Evolutionary conservation across 2,797 vertebrate species (phyloP).

Genomic region (Enteromius paludinosus): DNA sequence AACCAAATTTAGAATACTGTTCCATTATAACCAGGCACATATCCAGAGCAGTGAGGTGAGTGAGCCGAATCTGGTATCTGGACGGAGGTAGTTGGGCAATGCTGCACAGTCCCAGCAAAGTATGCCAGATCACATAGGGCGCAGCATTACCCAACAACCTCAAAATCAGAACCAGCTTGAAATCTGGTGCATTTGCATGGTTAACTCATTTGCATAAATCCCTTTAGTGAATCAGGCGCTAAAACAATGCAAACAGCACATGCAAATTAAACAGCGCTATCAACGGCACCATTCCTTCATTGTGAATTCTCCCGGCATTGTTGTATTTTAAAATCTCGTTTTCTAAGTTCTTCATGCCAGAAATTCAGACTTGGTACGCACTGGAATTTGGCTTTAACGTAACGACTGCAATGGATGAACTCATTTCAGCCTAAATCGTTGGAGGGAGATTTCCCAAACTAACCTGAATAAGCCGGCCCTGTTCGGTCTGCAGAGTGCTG

Average conservation of each 20-base stretch:
- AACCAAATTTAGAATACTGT: slow-evolving; percentile 1
- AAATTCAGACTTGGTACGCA: not conserved
- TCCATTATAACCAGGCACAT: slow-evolving; percentile 13
- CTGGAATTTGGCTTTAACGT: not conserved
- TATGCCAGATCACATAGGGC: slow-evolving; percentile 13
- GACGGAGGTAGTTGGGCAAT: not conserved
- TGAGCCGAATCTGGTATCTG: slow-evolving; percentile 7
- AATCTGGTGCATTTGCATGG: not conserved
- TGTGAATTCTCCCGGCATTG: not conserved
- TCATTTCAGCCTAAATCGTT: not conserved
- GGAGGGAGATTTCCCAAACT: slow-evolving; percentile 16
- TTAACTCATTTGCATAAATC: slow-evolving; percentile 6
- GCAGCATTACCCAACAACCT: slow-evolving; percentile 1
- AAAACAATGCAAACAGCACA: slow-evolving; percentile 8
- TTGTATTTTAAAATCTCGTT: not conserved
- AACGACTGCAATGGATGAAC: not conserved
- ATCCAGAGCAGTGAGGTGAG: slow-evolving; percentile 5
- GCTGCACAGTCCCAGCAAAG: not conserved
- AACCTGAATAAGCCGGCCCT: slow-evolving; percentile 87
- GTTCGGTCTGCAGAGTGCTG: slow-evolving; percentile 83
- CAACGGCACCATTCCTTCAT: not conserved
- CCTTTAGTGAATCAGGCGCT: not conserved
- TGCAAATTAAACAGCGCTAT: not conserved
- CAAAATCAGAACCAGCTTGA: not conserved
- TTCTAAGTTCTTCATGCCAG: slow-evolving; percentile 4